A percentile compares a stretch with the other conserved stretches of the same genome.
Evolutionary conservation across 2,888 invertebrate species (phyloP).

Genomic region (Bembecia ichneumoniformis): DNA sequence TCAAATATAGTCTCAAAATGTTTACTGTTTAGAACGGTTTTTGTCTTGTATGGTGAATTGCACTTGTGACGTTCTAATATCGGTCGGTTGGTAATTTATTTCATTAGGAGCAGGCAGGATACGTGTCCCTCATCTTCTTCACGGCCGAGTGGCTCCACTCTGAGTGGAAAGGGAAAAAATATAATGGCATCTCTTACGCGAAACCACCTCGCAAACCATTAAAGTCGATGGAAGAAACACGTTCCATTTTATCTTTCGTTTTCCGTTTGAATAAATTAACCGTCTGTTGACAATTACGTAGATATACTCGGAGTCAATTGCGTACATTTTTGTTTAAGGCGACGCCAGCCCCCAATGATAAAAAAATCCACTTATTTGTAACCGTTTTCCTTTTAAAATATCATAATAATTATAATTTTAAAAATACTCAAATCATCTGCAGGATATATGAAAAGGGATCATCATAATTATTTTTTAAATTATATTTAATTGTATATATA

Average conservation of each 20-base stretch:
- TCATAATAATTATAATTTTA: no score
- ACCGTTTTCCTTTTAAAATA: no score
- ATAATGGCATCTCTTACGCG: conserved; percentile 36
- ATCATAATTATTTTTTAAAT: no score
- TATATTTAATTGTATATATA: no score
- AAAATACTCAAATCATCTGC: no score
- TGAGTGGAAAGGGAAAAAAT: conserved; percentile 58
- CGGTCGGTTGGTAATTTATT: conserved; percentile 49
- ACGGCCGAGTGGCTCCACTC: conserved; percentile 53
- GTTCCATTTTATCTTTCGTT: conserved; percentile 50
- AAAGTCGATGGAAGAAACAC: conserved; percentile 50
- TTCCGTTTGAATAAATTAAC: conserved; percentile 61
- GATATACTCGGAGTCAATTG: neutral
- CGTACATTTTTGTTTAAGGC: neutral
- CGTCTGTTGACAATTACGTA: neutral
- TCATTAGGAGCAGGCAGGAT: conserved; percentile 68
- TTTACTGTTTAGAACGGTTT: conserved; percentile 3
- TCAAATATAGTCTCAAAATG: conserved; percentile 12
- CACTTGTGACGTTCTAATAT: conserved; percentile 21
- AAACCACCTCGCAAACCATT: conserved; percentile 48
- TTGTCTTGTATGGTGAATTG: conserved; percentile 8
- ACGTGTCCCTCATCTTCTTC: conserved; percentile 67
- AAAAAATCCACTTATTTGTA: no score
- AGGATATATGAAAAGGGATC: no score
- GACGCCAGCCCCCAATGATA: no score